Evolutionary conservation across 2,113 vertebrate genomes (phyloP), one percentile per base, ranked within the genome.

Genomic region (Cercopithecus mona): DNA sequence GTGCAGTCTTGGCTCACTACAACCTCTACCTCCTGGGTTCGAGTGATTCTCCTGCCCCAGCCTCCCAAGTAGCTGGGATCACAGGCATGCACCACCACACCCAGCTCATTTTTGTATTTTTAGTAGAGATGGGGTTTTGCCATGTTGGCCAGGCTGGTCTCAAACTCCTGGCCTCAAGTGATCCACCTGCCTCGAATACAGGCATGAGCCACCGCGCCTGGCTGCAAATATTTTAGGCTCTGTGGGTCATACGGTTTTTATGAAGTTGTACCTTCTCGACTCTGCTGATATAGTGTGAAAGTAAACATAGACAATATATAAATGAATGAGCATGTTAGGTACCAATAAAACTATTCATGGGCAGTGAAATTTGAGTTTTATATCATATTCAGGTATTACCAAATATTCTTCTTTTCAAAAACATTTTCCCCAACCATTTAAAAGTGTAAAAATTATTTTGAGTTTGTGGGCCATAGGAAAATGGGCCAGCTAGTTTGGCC

Each of bases 301-400:
- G 66, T 25, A 38, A 79, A 52, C 32, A n/a, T 12, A 52, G 78
- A 6, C 35, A n/a, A 25, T 14, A 38, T 23, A 55, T 55, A 55
- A 55, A 80, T 35, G 35, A 55, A 55, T 23, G 50, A 80, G 35
- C 50, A 13, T 52, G 78, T 6, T 55, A 50, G 32, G 18, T 23
- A 55, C 20, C 18, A n/a, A 80, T 80, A 55, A 80, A 25, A 38
- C 50, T 23, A 14, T 2, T 43, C 32, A 10, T 1, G n/a, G 59
- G 38, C 79, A 73, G 43, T 73, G 16, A 52, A 93, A 40, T 85
- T 16, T 84, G 70, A 92, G 48, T 94, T 88, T 86, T 14, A 14
- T 93, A 18, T 35, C 27, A 68, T 82, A 59, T 57, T 94, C 32
- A 78, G 32, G 20, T 76, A 61, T 64, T 27, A 59, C 52, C 79